Evolutionary conservation across 2,888 invertebrate genomes (phyloP), one percentile per base, ranked within the genome.

Genomic region (Synergus japonicus): DNA sequence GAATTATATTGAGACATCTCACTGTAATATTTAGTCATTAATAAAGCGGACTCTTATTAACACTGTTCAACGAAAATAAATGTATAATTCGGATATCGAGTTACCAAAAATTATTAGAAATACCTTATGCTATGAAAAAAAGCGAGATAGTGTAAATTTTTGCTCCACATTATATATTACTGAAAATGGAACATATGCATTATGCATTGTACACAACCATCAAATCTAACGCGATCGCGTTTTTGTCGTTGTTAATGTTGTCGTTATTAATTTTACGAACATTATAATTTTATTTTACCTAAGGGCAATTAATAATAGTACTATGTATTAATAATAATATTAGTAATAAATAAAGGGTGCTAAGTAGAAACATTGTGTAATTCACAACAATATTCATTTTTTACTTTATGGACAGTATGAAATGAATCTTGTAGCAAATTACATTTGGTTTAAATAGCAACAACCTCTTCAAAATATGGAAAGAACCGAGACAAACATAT

Each of bases 31-130:
- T 37, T 65, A 65, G 41, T 29, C 37, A 69, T 58, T 73, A 49
- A 37, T 7, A 58, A 73, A 41, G 73, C 73, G 73, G 73, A 73
- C 73, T 73, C 73, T 73, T 58, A 73, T 37, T 54, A n/a, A 54
- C 54, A 73, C n/a, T 54, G 73, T 73, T 73, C 54, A 73, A 73
- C 73, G 73, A 73, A 73, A 58, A 73, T 69, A 49, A 18, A 46
- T 22, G 44, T 46, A 46, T 46, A 44, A 22, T 67, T 67, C 18
- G 5, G 10, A n/a, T 73, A 15, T 73, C 29, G n/a, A 60, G 60
- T 60, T 10, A 22, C 37, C 12, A 49, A 73, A 54, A 46, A n/a
- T 69, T 13, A 69, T 54, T 69, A 15, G 73, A 37, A 41, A 73
- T 0, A 73, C 49, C 0, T 22, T 37, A 54, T 73, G 37, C 49